phyloP scores from a whole-genome alignment of 2,888 invertebrate genomes.

The Drosophila recens region DNA sequence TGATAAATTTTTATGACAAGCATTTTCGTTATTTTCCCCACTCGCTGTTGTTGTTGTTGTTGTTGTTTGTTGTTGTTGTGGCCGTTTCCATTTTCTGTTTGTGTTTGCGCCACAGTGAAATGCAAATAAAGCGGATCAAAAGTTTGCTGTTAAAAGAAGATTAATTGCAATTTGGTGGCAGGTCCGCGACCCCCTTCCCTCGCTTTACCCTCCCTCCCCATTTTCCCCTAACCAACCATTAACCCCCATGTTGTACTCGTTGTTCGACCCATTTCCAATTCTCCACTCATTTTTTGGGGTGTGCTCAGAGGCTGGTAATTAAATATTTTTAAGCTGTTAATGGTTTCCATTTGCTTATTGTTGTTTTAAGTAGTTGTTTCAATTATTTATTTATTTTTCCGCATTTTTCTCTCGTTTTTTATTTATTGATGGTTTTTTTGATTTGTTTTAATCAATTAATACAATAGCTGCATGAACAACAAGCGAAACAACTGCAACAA shows the following conservation, averaged over 20 bases:
- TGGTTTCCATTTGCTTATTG: constrained; percentile 76
- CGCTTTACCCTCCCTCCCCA: not conserved
- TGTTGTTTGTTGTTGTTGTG: constrained; percentile 12
- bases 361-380: constrained; percentile 69
- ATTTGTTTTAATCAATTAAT: constrained; percentile 47
- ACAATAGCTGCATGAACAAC: constrained; percentile 12
- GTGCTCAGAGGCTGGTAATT: constrained; percentile 62
- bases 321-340: constrained; percentile 81
- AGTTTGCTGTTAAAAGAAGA: constrained; percentile 81
- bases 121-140: constrained; percentile 80
- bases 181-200: constrained; percentile 31
- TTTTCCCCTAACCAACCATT: too few relatives aligned
- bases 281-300: constrained; percentile 14
- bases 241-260: not conserved
- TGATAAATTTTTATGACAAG: constrained; percentile 82
- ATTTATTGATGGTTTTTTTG: not conserved
- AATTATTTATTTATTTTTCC: constrained; percentile 57
- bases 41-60: constrained; percentile 20
- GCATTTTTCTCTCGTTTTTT: not conserved
- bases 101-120: constrained; percentile 75
- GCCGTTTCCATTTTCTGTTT: constrained; percentile 52
- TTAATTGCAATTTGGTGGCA: constrained; percentile 81
- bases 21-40: constrained; percentile 71
- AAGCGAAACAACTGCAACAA: constrained; percentile 13
- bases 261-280: constrained; percentile 19